phyloP scores from a whole-genome alignment of 2,113 vertebrate genomes.

The Tricholaema leucomelas region DNA sequence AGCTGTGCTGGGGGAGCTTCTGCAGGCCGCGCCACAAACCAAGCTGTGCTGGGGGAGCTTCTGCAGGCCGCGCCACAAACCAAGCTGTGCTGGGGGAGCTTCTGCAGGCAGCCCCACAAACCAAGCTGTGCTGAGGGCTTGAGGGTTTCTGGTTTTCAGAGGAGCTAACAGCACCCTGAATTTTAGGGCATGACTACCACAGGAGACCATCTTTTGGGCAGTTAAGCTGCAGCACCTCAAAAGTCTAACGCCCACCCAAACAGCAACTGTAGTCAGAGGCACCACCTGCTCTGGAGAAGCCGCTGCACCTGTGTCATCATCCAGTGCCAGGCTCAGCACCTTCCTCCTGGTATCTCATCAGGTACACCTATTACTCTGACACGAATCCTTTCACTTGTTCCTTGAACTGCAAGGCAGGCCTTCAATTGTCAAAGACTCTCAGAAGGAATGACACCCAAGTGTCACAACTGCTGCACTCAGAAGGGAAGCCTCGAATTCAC shows the following conservation, averaged over 20 bases:
- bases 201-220: neutral
- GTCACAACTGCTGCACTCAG: neutral
- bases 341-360: neutral
- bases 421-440: neutral
- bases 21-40: too few species aligned
- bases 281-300: neutral
- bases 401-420: neutral
- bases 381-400: neutral
- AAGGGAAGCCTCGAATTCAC: neutral
- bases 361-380: neutral
- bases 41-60: too few species aligned
- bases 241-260: neutral
- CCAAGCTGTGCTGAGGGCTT: neutral
- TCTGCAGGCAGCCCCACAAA: neutral
- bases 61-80: neutral
- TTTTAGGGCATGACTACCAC: fast-evolving
- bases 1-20: too few species aligned
- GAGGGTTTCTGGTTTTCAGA: neutral
- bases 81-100: neutral
- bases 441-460: neutral
- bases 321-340: neutral
- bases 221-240: neutral
- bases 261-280: fast-evolving
- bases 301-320: neutral
- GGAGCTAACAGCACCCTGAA: neutral